Evolutionary conservation across 2,113 vertebrate species (phyloP).

Genomic region (Onychostruthus taczanowskii): DNA sequence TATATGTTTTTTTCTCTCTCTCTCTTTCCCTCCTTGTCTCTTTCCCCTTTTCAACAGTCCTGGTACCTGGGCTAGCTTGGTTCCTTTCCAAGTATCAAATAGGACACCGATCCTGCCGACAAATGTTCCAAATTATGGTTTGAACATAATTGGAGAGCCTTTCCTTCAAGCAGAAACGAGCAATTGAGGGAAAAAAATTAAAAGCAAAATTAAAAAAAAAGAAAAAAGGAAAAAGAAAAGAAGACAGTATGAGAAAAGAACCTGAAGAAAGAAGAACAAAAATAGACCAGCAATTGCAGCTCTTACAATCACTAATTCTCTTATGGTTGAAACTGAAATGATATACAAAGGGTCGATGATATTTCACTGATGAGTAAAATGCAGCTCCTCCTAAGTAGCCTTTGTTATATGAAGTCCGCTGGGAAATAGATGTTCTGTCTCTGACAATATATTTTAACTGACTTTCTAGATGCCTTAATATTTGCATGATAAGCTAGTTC

Average conservation of each 20-base stretch:
- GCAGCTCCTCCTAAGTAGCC: slow-evolving; percentile 87
- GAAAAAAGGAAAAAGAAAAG: slow-evolving; percentile 47
- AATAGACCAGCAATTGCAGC: slow-evolving; percentile 82
- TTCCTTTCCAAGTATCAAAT: slow-evolving; percentile 99
- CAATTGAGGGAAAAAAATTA: slow-evolving; percentile 83
- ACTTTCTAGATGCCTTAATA: slow-evolving; percentile 99
- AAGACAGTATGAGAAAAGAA: slow-evolving; percentile 65
- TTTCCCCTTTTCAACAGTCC: slow-evolving; percentile 81
- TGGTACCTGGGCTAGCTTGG: slow-evolving; percentile 99
- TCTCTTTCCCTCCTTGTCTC: background rate
- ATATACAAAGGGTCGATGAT: slow-evolving; percentile 79
- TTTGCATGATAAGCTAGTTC: slow-evolving; percentile 99
- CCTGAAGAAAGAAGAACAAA: slow-evolving; percentile 77
- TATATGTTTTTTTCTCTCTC: background rate
- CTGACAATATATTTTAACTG: slow-evolving; percentile 86
- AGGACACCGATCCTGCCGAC: slow-evolving; percentile 97
- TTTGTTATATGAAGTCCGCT: slow-evolving; percentile 91
- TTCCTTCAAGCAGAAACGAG: slow-evolving; percentile 98
- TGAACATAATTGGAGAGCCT: slow-evolving; percentile 99
- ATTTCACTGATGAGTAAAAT: slow-evolving; percentile 84
- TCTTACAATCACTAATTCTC: slow-evolving; percentile 82
- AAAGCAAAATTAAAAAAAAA: slow-evolving; percentile 44
- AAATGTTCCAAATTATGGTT: slow-evolving; percentile 99
- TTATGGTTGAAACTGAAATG: slow-evolving; percentile 76
- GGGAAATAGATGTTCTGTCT: slow-evolving; percentile 98